These are phyloP conservation scores for Emmelina monodactyla DNA, from an alignment of 2,888 invertebrate species.

Conservation along the genomic window DNA sequence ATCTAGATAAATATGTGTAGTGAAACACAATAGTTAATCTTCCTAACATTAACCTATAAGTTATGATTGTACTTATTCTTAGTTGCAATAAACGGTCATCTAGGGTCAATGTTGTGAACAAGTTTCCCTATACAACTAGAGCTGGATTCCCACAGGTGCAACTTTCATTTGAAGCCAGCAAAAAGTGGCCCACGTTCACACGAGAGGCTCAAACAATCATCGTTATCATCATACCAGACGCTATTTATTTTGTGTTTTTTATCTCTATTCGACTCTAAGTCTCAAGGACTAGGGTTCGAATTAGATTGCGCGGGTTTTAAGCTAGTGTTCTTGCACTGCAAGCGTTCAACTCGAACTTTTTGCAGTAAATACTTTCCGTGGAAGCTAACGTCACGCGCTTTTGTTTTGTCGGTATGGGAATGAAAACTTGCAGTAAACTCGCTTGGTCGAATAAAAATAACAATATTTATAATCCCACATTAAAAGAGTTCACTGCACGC, in stretches of 20 bases:
- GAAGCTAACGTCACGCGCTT: slow-evolving; percentile 27
- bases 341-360: slow-evolving; percentile 22
- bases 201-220: slow-evolving; percentile 21
- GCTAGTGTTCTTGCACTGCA: background rate
- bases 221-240: background rate
- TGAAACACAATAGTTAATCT: too few species aligned
- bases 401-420: slow-evolving; percentile 23
- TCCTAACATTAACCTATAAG: too few species aligned
- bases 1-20: too few species aligned
- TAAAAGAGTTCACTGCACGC: too few species aligned
- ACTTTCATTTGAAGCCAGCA: slow-evolving; percentile 61
- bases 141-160: slow-evolving; percentile 53
- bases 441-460: too few species aligned
- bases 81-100: slow-evolving; percentile 6
- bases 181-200: slow-evolving; percentile 53
- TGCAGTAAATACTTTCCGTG: slow-evolving; percentile 36
- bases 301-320: background rate
- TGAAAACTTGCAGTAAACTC: slow-evolving; percentile 18
- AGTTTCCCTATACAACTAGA: slow-evolving; percentile 40
- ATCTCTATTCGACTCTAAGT: slow-evolving; percentile 1
- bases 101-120: slow-evolving; percentile 15
- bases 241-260: background rate
- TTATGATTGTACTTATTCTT: too few species aligned
- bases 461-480: slow-evolving; percentile 16
- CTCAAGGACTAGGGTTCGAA: background rate